A percentile compares a stretch with the other conserved stretches of the same genome.
Conservation (phyloP, 2,888 invertebrate genomes). For the Drosophila monieri region DNA sequence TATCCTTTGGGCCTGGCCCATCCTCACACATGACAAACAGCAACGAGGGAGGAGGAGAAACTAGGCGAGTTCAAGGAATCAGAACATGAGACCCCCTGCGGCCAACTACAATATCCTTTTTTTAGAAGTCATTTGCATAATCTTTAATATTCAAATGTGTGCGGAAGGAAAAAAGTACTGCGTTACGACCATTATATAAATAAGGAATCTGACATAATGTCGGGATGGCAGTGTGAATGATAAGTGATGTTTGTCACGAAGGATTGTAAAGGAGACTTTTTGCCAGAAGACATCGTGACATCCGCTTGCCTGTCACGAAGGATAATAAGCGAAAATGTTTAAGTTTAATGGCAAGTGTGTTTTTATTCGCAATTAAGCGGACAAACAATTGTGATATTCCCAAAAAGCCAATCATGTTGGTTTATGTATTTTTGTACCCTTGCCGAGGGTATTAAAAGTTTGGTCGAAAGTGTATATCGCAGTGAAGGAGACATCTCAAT, state of each 20-base stretch:
- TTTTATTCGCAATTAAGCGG: conserved; percentile 36
- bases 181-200: conserved; percentile 41
- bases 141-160: conserved; percentile 73
- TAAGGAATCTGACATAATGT: conserved; percentile 50
- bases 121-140: conserved; percentile 36
- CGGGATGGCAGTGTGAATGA: conserved; percentile 46
- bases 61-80: conserved; percentile 30
- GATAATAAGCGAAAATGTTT: conserved; percentile 34
- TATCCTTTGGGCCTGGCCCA: conserved; percentile 24
- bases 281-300: conserved; percentile 9
- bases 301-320: conserved; percentile 35
- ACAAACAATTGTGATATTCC: conserved; percentile 4
- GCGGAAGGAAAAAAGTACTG: conserved; percentile 27
- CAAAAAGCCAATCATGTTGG: conserved; percentile 7
- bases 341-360: conserved; percentile 22
- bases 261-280: conserved; percentile 23
- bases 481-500: too few species aligned
- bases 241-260: conserved; percentile 45
- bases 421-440: neutral
- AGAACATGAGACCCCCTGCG: conserved; percentile 33
- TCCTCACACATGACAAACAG: conserved; percentile 48
- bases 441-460: too few species aligned
- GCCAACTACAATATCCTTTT: conserved; percentile 37
- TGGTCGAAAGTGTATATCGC: too few species aligned
- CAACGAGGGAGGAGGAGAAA: neutral